These are phyloP conservation scores for Polietes domitor DNA, from an alignment of 2,888 invertebrate genomes.

Conservation along the genomic window DNA sequence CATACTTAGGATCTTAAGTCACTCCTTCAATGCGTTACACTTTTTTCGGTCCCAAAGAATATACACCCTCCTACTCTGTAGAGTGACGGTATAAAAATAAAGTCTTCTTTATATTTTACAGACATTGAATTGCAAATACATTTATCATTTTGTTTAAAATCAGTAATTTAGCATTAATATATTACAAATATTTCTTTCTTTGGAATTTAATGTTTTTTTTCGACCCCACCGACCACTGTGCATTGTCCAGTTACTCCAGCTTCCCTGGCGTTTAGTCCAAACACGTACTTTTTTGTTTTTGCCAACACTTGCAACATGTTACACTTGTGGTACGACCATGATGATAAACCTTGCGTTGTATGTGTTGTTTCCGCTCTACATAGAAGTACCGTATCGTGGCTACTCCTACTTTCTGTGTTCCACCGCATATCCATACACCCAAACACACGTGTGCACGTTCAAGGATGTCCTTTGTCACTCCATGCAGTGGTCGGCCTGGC, in stretches of 20 bases:
- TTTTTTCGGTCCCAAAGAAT: no score
- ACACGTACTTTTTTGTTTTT: slow-evolving; percentile 12
- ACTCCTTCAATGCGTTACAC: no score
- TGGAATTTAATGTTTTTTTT: background rate
- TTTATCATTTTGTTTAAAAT: no score
- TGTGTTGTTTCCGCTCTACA: slow-evolving; percentile 6
- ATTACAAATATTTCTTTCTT: background rate
- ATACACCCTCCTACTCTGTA: no score
- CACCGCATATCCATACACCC: background rate
- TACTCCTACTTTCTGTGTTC: background rate
- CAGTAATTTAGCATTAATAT: no score
- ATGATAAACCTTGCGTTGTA: slow-evolving; percentile 8
- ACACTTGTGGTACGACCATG: slow-evolving; percentile 48
- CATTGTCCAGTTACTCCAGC: background rate
- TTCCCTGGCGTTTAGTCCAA: background rate
- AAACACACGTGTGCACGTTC: slow-evolving; percentile 10
- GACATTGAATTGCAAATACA: no score
- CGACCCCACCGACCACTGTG: slow-evolving; percentile 4
- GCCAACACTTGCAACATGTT: slow-evolving; percentile 50
- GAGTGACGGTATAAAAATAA: no score
- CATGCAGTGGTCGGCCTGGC: slow-evolving; percentile 2
- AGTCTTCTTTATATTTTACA: no score
- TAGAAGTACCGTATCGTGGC: background rate
- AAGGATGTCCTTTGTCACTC: slow-evolving; percentile 5
- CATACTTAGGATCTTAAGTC: no score